A percentile compares a stretch with the other conserved stretches of the same genome.
Evolutionary conservation across 2,888 invertebrate species (phyloP).

Genomic region (Bombylius major): DNA sequence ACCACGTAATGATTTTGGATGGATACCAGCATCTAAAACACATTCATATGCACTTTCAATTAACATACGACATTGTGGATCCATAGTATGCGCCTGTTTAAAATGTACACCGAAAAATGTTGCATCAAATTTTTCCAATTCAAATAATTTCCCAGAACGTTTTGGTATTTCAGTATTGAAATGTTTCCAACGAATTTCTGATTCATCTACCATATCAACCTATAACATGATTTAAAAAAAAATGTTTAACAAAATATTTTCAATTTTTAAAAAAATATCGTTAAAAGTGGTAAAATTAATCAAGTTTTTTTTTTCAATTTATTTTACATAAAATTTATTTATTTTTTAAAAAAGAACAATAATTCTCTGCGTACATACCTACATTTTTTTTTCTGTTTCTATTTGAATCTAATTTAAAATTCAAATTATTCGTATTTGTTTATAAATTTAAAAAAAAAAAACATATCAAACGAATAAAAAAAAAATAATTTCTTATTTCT

Average conservation of each 20-base stretch:
- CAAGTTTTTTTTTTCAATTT: not conserved
- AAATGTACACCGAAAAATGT: constrained; percentile 63
- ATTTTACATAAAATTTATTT: constrained; percentile 23
- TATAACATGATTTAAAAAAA: constrained; percentile 24
- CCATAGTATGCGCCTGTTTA: constrained; percentile 63
- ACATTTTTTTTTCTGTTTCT: no score
- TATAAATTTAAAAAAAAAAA: no score
- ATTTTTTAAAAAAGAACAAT: no score
- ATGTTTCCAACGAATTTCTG: constrained; percentile 61
- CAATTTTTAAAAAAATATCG: not conserved
- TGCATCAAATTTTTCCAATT: constrained; percentile 61
- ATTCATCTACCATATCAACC: constrained; percentile 73
- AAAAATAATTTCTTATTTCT: no score
- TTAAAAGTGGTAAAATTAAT: not conserved
- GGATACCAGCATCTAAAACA: constrained; percentile 59
- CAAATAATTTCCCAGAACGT: constrained; percentile 56
- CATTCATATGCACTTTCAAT: constrained; percentile 69
- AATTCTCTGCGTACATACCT: no score
- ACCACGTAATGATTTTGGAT: constrained; percentile 53
- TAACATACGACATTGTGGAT: constrained; percentile 65
- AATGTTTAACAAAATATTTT: not conserved
- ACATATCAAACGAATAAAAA: no score
- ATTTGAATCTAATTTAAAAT: no score
- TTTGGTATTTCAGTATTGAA: constrained; percentile 63
- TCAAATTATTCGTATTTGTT: no score